A percentile compares a stretch with the other conserved stretches of the same genome.
Evolutionary conservation across 2,113 vertebrate species (phyloP).

Genomic region (Baryphthengus martii): DNA sequence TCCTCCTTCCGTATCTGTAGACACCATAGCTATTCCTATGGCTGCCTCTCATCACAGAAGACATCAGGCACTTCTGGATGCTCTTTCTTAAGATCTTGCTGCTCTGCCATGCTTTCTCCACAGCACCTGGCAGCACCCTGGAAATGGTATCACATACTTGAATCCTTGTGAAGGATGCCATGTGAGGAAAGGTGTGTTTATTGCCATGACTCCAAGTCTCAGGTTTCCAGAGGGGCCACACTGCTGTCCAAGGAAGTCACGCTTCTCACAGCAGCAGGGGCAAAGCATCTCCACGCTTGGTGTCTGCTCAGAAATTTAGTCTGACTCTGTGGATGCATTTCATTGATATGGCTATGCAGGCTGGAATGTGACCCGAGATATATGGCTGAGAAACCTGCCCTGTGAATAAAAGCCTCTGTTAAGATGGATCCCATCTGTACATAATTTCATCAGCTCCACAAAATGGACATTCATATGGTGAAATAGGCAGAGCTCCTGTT

Average conservation of each 20-base stretch:
- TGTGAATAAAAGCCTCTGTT: slow-evolving; percentile 46
- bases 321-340: neutral
- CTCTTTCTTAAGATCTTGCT: neutral
- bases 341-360: neutral
- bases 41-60: neutral
- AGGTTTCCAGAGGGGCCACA: neutral
- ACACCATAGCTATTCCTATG: neutral
- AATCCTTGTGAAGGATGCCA: neutral
- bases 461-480: slow-evolving; percentile 29
- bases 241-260: neutral
- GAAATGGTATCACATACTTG: neutral
- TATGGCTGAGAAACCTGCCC: neutral
- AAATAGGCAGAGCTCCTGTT: slow-evolving; percentile 31
- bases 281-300: neutral
- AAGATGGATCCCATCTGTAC: slow-evolving; percentile 38
- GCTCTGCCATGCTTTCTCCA: neutral
- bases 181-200: neutral
- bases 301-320: neutral
- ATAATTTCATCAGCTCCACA: slow-evolving; percentile 11
- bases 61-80: neutral
- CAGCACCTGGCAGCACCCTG: neutral
- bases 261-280: neutral
- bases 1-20: neutral
- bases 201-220: neutral
- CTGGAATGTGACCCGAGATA: neutral